These are phyloP conservation scores for Ovis canadensis DNA, from an alignment of 2,113 vertebrate species.

Conservation along the genomic window DNA sequence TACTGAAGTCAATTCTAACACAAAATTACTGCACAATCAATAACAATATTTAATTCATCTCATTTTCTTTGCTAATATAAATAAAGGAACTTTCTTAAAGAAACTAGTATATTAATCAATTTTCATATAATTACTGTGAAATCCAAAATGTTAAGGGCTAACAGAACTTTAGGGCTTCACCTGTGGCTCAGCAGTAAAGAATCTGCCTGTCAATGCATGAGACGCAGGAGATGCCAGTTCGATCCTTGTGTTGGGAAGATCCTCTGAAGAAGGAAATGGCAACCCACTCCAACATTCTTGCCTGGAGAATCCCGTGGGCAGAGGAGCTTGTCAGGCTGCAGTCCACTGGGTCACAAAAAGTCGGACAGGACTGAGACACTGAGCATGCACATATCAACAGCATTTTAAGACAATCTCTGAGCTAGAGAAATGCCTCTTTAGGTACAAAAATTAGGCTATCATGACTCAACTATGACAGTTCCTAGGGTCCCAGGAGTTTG, in stretches of 20 bases:
- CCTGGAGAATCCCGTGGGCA: background rate
- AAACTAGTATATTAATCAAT: background rate
- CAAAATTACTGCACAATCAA: background rate
- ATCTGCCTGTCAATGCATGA: background rate
- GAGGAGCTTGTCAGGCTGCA: background rate
- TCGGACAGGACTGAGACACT: background rate
- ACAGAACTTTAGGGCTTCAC: background rate
- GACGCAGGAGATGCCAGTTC: accelerated
- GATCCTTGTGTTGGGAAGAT: background rate
- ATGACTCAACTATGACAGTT: background rate
- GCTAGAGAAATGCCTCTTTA: background rate
- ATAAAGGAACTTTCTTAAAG: background rate
- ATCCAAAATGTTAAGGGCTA: background rate
- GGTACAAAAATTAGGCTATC: background rate
- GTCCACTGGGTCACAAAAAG: background rate
- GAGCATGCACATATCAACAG: background rate
- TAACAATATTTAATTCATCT: background rate
- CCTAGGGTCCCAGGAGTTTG: background rate
- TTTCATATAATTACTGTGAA: background rate
- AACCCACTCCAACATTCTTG: background rate
- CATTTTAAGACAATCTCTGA: background rate
- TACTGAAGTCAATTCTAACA: background rate
- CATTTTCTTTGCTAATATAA: background rate
- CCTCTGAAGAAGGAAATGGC: background rate
- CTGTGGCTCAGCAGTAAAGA: background rate